Evolutionary conservation across 1,140 invertebrate genomes (phyloP).

Genomic region (Drosophila ogumai): DNA sequence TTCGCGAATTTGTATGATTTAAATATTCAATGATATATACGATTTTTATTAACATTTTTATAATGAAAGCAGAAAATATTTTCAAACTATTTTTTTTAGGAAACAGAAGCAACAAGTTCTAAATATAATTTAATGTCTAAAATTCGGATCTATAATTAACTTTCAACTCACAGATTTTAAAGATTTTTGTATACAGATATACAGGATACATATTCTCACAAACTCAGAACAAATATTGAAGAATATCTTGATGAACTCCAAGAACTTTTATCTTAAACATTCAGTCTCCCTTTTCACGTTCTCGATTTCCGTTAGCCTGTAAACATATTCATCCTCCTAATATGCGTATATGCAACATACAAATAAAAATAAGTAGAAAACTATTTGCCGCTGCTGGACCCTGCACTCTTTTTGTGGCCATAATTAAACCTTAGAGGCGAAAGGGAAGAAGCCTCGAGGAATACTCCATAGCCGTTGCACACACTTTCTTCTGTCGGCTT

Average conservation of each 20-base stretch:
- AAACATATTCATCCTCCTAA: not conserved
- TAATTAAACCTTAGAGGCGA: constrained; percentile 73
- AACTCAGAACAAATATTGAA: not conserved
- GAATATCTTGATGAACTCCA: not conserved
- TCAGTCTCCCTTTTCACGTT: not conserved
- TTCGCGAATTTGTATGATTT: not conserved
- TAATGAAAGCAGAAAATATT: not conserved
- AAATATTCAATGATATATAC: not conserved
- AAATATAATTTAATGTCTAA: no score
- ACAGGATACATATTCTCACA: not conserved
- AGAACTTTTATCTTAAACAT: not conserved
- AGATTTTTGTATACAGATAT: not conserved
- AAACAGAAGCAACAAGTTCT: no score
- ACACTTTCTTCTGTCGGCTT: constrained; percentile 4
- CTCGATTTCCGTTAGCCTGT: not conserved
- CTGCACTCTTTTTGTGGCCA: constrained; percentile 39
- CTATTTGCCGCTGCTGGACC: constrained; percentile 18
- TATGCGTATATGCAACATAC: constrained; percentile 27
- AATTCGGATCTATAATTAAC: not conserved
- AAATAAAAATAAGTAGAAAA: constrained; percentile 25
- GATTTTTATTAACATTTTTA: not conserved
- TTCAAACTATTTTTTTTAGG: not conserved
- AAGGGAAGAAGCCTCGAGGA: constrained; percentile 54
- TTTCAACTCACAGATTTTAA: not conserved
- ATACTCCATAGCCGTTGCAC: constrained; percentile 18